phyloP scores from a whole-genome alignment of 1,140 invertebrate species.

The Sycophila sp. region DNA sequence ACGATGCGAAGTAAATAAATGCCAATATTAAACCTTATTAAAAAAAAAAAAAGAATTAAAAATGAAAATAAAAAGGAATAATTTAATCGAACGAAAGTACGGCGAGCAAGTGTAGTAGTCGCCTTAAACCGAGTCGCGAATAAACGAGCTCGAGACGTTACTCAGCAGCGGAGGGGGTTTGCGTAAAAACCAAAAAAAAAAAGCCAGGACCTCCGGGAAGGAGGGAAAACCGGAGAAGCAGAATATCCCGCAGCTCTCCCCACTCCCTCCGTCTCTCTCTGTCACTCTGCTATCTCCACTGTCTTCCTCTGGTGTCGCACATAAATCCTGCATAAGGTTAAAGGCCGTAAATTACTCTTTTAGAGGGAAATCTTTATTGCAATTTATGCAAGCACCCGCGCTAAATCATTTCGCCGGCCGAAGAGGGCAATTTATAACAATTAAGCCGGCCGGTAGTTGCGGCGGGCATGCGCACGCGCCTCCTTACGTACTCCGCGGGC shows the following conservation, averaged over 20 bases:
- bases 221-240: conserved; percentile 15
- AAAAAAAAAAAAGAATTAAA: not conserved
- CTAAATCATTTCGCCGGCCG: conserved; percentile 63
- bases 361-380: conserved; percentile 62
- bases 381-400: conserved; percentile 59
- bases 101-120: not conserved
- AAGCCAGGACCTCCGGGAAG: not conserved
- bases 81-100: not conserved
- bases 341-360: conserved; percentile 62
- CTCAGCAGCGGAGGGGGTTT: not conserved
- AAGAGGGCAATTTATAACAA: conserved; percentile 65
- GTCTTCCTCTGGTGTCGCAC: conserved; percentile 42
- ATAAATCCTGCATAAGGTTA: conserved; percentile 51
- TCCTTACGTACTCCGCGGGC: conserved; percentile 12
- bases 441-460: conserved; percentile 50
- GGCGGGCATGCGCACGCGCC: conserved; percentile 8
- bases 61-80: not conserved
- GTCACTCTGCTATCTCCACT: not conserved
- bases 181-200: conserved; percentile 1
- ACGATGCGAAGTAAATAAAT: too few relatives aligned
- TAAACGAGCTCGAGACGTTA: conserved; percentile 17
- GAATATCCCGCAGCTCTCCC: conserved; percentile 17
- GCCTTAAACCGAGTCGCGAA: not conserved
- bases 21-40: too few relatives aligned
- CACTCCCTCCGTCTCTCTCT: not conserved